phyloP scores from a whole-genome alignment of 2,113 vertebrate species.

The pig (Sus scrofa) region T2T-Sscrofa CM000814.6:40538001-40538500 shows the following conservation, averaged over 20 bases:
- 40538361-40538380: not conserved
- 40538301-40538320: not conserved
- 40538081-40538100: not conserved
- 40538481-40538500: not conserved
- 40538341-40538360: not conserved
- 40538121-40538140: not conserved
- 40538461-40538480: not conserved
- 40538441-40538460: not conserved
- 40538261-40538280: not conserved
- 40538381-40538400: not conserved
- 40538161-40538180: not conserved
- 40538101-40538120: not conserved
- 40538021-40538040: not conserved
- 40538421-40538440: not conserved
- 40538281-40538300: not conserved
- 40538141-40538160: not conserved
- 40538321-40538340: not conserved
- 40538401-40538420: not conserved
- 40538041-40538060: not conserved
- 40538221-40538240: not conserved
- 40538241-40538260: not conserved
- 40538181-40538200: not conserved
- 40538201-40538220: not conserved
- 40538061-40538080: not conserved
- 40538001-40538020: not conserved